Evolutionary conservation across 2,888 invertebrate species (phyloP).

Genomic region (Apamea crenata): DNA sequence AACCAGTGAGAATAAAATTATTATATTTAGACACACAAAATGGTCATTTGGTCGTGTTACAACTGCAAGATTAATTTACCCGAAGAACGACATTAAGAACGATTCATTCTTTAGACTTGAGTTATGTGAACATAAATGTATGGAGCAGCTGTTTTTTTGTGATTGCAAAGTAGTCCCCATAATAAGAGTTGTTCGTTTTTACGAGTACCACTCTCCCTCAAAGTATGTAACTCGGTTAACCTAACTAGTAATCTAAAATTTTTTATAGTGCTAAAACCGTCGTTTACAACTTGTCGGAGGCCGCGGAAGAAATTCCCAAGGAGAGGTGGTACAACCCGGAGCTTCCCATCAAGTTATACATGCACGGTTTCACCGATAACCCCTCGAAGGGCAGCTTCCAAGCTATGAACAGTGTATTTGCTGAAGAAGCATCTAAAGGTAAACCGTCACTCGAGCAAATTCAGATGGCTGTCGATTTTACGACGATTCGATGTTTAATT

Average conservation of each 20-base stretch:
- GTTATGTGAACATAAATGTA: background rate
- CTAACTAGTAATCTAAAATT: background rate
- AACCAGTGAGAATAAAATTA: conserved; percentile 47
- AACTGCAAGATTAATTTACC: background rate
- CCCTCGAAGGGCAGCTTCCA: conserved; percentile 61
- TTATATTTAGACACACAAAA: no score
- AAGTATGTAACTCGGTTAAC: background rate
- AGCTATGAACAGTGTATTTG: conserved; percentile 57
- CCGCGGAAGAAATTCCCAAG: conserved; percentile 8
- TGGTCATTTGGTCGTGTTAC: background rate
- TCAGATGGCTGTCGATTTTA: background rate
- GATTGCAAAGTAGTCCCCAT: background rate
- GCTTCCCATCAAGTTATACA: conserved; percentile 51
- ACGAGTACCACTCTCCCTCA: background rate
- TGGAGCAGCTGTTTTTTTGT: background rate
- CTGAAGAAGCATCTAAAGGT: conserved; percentile 16
- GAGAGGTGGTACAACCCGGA: conserved; percentile 7
- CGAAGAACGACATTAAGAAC: no score
- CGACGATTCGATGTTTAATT: background rate
- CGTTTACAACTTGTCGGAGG: conserved; percentile 17
- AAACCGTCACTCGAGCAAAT: background rate
- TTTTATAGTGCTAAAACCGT: conserved; percentile 26
- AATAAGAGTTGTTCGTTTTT: background rate
- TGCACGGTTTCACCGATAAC: conserved; percentile 69
- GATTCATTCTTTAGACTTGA: background rate